Conservation (phyloP, 2,113 vertebrate species). For the Spilogale gracilis region DNA sequence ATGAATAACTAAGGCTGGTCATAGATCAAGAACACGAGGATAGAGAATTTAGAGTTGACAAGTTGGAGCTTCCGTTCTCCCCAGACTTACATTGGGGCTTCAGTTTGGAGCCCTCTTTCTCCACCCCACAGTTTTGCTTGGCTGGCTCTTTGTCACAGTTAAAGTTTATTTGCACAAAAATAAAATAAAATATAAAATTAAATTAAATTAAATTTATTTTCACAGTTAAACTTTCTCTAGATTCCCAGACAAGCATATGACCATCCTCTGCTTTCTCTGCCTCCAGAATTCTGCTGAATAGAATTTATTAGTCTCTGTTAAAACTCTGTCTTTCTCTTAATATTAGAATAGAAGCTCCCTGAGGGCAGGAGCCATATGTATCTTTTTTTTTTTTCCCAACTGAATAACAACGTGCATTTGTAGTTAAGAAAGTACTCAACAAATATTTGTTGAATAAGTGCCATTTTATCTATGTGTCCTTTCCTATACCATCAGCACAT, state of each 20-base stretch:
- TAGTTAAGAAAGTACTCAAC: background rate
- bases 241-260: background rate
- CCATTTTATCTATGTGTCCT: background rate
- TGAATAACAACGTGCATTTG: background rate
- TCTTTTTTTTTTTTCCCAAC: background rate
- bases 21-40: background rate
- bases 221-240: background rate
- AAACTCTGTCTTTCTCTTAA: background rate
- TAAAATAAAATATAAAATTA: background rate
- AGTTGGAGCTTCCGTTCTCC: background rate
- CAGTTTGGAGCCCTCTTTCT: background rate
- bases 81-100: background rate
- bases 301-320: background rate
- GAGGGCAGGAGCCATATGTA: background rate
- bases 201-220: background rate
- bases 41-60: background rate
- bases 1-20: background rate
- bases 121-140: background rate
- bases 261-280: background rate
- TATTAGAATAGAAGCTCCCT: background rate
- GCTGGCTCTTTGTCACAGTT: background rate
- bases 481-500: background rate
- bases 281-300: background rate
- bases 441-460: background rate
- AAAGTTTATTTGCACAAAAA: background rate